phyloP scores from a whole-genome alignment of 2,888 invertebrate species.

The Eudasyphora cyanicolor region DNA sequence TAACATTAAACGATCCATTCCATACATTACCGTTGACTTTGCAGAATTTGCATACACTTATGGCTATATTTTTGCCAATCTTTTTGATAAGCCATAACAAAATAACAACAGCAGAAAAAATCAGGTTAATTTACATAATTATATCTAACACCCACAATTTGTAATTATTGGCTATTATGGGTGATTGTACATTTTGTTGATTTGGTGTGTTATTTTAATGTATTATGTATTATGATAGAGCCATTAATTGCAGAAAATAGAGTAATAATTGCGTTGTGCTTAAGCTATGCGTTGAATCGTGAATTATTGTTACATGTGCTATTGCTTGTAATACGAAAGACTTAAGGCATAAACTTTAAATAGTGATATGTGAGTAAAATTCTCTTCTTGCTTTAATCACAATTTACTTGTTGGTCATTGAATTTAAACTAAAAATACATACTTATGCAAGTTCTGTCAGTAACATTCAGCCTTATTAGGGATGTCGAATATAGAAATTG shows the following conservation, averaged over 20 bases:
- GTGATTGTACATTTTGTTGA: neutral
- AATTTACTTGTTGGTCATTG: no score
- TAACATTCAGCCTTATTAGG: no score
- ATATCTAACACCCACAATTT: slow-evolving; percentile 49
- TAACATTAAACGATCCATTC: no score
- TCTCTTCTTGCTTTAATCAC: no score
- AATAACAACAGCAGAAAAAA: no score
- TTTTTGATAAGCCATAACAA: neutral
- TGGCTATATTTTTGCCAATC: neutral
- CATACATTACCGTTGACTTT: neutral
- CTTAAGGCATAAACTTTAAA: neutral
- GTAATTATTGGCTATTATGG: slow-evolving; percentile 42
- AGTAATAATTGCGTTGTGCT: neutral
- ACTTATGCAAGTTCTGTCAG: no score
- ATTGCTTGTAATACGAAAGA: neutral
- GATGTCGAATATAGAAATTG: no score
- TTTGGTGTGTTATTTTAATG: neutral
- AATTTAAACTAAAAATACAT: no score
- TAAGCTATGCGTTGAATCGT: neutral
- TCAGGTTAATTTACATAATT: slow-evolving; percentile 55
- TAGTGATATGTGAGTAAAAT: neutral
- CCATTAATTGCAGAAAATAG: neutral
- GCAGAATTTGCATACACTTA: neutral
- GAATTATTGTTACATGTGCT: neutral
- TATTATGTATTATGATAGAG: neutral